Percentiles rank a stretch among this genome's conserved stretches.
phyloP scores from a whole-genome alignment of 2,888 invertebrate genomes.

The Drosophila fungiperda region DNA sequence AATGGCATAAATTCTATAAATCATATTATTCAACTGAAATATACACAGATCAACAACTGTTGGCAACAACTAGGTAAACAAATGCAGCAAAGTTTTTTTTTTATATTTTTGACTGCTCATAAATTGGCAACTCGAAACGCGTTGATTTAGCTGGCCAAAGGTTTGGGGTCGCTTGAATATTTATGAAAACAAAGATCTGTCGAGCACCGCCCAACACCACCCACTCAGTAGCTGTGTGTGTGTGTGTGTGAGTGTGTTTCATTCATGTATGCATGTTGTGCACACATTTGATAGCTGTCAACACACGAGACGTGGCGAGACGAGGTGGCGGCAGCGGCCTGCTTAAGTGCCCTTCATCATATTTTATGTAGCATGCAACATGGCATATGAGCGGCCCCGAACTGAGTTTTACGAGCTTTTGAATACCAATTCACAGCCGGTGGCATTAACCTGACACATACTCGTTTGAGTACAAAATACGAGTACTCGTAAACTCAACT shows the following conservation, averaged over 20 bases:
- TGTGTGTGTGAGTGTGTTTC: slow-evolving; percentile 37
- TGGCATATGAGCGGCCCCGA: slow-evolving; percentile 8
- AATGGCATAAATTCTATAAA: slow-evolving; percentile 51
- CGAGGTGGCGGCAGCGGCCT: slow-evolving; percentile 24
- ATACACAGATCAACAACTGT: background rate
- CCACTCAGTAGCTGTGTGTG: slow-evolving; percentile 5
- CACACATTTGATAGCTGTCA: slow-evolving; percentile 77
- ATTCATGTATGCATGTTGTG: slow-evolving; percentile 74
- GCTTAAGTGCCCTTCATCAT: slow-evolving; percentile 76
- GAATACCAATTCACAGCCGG: slow-evolving; percentile 66
- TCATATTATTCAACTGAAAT: slow-evolving; percentile 36
- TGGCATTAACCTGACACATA: slow-evolving; percentile 55
- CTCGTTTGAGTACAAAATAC: slow-evolving; percentile 25
- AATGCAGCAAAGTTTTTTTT: slow-evolving; percentile 46
- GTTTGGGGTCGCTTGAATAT: slow-evolving; percentile 66
- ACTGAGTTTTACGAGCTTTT: slow-evolving; percentile 63
- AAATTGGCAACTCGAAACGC: slow-evolving; percentile 42
- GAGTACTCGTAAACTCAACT: slow-evolving; percentile 54
- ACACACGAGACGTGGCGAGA: slow-evolving; percentile 39
- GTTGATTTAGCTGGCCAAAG: slow-evolving; percentile 49
- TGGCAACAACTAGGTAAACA: slow-evolving; percentile 45
- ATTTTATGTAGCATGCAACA: slow-evolving; percentile 70
- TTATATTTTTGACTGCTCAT: slow-evolving; percentile 41
- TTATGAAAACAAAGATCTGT: slow-evolving; percentile 65
- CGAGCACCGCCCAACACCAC: slow-evolving; percentile 3